Evolutionary conservation across 37 sponge, comb jelly and placozoan species (phyloP), one percentile per base, ranked within the genome.

Genomic region (Spongilla lacustris): DNA sequence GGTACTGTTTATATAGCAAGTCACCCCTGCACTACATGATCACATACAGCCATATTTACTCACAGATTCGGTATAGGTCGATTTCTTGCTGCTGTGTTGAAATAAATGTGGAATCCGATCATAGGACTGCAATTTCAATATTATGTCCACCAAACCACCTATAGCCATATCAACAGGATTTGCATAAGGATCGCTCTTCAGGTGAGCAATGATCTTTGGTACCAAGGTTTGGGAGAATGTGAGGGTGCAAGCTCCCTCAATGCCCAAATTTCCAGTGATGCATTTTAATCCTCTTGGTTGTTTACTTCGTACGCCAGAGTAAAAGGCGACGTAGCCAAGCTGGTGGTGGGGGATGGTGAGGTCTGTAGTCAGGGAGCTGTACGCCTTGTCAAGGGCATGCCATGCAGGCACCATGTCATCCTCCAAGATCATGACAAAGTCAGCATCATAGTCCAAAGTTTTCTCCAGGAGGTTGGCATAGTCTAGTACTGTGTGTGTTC

Each of bases 61-160:
- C 24, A 83, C 84, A 29, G 73, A 25, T 19, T 66, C 75, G 29
- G 31, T n/a, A 50, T 83, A 83, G 10, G 84, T 74, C 24, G 84
- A 83, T 26, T 30, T 31, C 26, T n/a, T 66, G 22, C 71, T 69
- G 33, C 49, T 74, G 41, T 85, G 85, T 36, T 85, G 85, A 49
- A 85, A 85, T 33, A 85, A 12, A 73, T 85, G 76, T 68, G 85
- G 85, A 23, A 78, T 69, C 32, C 85, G 23, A 19, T 85, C 85
- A 36, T 85, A 85, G 0, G 37, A 36, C 23, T 26, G 19, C 37
- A 77, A 29, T 28, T 69, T 67, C 21, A 69, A 25, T 33, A 74
- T 36, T 9, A 77, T 67, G 30, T 84, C 74, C 35, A 72, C 31
- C 26, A 36, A 76, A 76, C 6, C 2, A 27, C 26, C 26, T 5